Base-by-base conservation (phyloP, 2,888 invertebrate species). In the Antitype chi region DNA sequence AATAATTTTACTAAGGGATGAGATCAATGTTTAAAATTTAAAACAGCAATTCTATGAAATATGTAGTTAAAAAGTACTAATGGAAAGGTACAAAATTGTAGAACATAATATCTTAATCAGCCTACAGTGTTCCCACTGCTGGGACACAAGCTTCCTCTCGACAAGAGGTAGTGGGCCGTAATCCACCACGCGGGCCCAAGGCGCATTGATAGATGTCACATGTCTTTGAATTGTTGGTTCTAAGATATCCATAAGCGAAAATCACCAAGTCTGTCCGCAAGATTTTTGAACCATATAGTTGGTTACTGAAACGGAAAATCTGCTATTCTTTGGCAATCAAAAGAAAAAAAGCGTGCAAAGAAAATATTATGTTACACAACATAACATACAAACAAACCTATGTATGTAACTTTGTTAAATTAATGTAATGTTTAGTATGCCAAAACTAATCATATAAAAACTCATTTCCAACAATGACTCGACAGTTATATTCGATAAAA, bases 401-500 rank as follows among this genome's bases (percentile, higher is more conserved):
- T 23, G 23, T 52, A 28, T 23, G 23, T 13, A 13, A 8, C 13
- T 49, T 13, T 15, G 1, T 52, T 28, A 17, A 28, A 67, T 47
- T 25, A 43, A 75, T 15, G 2, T 52, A 38, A 23, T 17, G 43
- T 55, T 75, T 28, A n/a, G 1, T 28, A 11, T 49, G 20, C n/a
- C 25, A 32, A 67, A 76, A 43, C 11, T 11, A 64, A 78, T 74
- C 67, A 68, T 0, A 53, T 8, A 70, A 63, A 81, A 74, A 60
- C 53, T 32, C 15, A 32, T 59, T 67, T 59, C 28, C 15, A 67
- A 74, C 60, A 67, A 73, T 59, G 62, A 49, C 60, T 25, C n/a
- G 66, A 43, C 70, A 63, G 28, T 64, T 13, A 32, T 23, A 53
- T 62, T 78, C 52, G 2, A 38, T 32, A 25, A 77, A 83, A 78